Evolutionary conservation across 2,797 vertebrate genomes (phyloP).

Genomic region (Chloroceryle inda): DNA sequence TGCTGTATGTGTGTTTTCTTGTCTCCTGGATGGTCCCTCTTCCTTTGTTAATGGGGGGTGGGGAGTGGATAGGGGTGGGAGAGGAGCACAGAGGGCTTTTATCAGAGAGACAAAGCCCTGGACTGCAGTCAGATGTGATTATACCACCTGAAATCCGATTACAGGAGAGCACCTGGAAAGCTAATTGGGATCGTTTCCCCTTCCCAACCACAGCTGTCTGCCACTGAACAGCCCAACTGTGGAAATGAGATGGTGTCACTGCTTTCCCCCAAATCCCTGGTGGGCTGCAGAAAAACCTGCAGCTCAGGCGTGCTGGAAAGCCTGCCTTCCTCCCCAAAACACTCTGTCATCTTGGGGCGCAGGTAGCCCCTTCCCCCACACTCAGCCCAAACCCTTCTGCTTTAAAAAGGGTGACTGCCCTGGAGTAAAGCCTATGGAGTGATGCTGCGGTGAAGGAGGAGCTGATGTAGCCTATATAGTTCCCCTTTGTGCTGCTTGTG

Average conservation of each 20-base stretch:
- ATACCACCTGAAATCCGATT: slow-evolving; percentile 37
- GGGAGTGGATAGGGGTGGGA: background rate
- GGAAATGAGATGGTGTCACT: background rate
- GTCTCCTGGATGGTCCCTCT: slow-evolving; percentile 35
- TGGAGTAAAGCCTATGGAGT: fast-evolving
- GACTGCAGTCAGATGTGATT: background rate
- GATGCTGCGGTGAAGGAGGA: background rate
- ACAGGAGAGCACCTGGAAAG: slow-evolving; percentile 27
- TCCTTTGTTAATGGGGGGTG: background rate
- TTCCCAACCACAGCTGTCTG: background rate
- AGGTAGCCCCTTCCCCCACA: background rate
- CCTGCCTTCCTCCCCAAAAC: background rate
- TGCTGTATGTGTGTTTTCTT: slow-evolving; percentile 70
- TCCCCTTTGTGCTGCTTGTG: background rate
- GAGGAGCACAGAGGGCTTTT: background rate
- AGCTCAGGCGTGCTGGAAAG: background rate
- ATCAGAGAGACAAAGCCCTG: background rate
- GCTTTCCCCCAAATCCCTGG: background rate
- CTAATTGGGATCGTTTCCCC: background rate
- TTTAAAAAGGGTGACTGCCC: background rate
- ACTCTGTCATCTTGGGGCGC: fast-evolving
- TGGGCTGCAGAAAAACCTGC: background rate
- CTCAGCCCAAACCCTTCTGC: fast-evolving
- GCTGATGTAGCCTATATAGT: fast-evolving
- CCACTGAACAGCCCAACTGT: background rate